Base-by-base conservation (phyloP, 2,797 vertebrate genomes). In the Perdix hodgsoniae region DNA sequence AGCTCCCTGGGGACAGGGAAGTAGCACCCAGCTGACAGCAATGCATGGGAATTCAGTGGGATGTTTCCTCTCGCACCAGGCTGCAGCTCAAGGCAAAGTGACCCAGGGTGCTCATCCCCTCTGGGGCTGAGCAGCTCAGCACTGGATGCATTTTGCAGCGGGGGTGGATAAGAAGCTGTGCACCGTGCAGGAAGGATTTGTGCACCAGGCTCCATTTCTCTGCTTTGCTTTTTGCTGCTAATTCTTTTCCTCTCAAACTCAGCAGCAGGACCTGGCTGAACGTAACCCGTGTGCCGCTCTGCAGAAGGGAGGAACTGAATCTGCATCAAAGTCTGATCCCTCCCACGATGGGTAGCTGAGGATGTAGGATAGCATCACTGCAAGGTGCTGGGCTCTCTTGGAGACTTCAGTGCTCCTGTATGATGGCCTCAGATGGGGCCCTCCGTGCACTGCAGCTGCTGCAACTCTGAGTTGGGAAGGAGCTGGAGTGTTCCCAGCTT, bases 21-120 rank as follows among this genome's bases (percentile, higher is more conserved):
- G 27, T 6, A 24, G 15, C 23, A 47, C 11, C 27, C 10, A 9
- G 60, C 24, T 1, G 2, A 16, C 45, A 35, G 42, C 19, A 11
- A 1, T 1, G 7, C 3, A 10, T 3, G 13, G 8, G 66, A 80
- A 49, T 3, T 6, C 7, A 11, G 56, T 1, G 14, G 27, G 23
- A 11, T 44, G 8, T 9, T 44, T 11, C 2, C 4, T 40, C 39
- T 60, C 44, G 12, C 1, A 52, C 9, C 22, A 47, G 31, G 39
- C 1, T n/a, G 27, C 27, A 52, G 12, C 49, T 61, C 74, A 27
- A 21, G 26, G 1, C 26, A 56, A 63, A 63, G 56, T 0, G 0
- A 27, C 22, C 24, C 13, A 22, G 31, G 54, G 31, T 22, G n/a
- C 54, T 33, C 54, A 1, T 57, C 54, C 54, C n/a, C 54, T 21